phyloP scores from a whole-genome alignment of 1,140 invertebrate species.

The Drosophila ficusphila region DNA sequence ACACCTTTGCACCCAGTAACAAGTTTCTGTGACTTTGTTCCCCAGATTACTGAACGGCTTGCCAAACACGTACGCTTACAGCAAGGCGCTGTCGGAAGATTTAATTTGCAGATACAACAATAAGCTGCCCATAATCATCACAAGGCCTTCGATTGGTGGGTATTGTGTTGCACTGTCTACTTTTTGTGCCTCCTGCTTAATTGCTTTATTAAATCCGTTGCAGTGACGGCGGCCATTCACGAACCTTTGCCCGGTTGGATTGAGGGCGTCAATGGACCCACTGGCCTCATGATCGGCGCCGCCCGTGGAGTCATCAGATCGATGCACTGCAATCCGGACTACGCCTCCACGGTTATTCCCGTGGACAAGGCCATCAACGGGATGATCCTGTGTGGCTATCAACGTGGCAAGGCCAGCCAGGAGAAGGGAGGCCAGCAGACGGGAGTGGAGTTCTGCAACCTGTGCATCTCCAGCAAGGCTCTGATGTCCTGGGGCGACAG shows the following conservation, averaged over 20 bases:
- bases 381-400: slow-evolving; percentile 90
- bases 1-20: slow-evolving; percentile 18
- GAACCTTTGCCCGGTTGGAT: slow-evolving; percentile 94
- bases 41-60: slow-evolving; percentile 88
- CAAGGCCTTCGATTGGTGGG: slow-evolving; percentile 91
- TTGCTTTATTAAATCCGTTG: slow-evolving; percentile 42
- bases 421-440: slow-evolving; percentile 37
- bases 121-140: slow-evolving; percentile 88
- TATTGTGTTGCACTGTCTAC: slow-evolving; percentile 25
- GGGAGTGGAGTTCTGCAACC: slow-evolving; percentile 86
- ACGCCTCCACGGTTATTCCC: slow-evolving; percentile 90
- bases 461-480: slow-evolving; percentile 87
- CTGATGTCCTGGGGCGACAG: slow-evolving; percentile 92
- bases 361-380: slow-evolving; percentile 93
- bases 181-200: slow-evolving; percentile 29
- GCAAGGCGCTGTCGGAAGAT: slow-evolving; percentile 90
- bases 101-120: slow-evolving; percentile 87
- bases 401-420: slow-evolving; percentile 85
- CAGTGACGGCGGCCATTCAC: slow-evolving; percentile 88
- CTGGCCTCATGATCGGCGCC: slow-evolving; percentile 90
- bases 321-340: slow-evolving; percentile 88
- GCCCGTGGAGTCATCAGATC: slow-evolving; percentile 92
- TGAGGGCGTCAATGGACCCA: slow-evolving; percentile 97
- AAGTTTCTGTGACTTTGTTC: slow-evolving; percentile 49
- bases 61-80: slow-evolving; percentile 93